Conservation (phyloP, 1,140 invertebrate genomes). For the Diorhabda sublineata region DNA sequence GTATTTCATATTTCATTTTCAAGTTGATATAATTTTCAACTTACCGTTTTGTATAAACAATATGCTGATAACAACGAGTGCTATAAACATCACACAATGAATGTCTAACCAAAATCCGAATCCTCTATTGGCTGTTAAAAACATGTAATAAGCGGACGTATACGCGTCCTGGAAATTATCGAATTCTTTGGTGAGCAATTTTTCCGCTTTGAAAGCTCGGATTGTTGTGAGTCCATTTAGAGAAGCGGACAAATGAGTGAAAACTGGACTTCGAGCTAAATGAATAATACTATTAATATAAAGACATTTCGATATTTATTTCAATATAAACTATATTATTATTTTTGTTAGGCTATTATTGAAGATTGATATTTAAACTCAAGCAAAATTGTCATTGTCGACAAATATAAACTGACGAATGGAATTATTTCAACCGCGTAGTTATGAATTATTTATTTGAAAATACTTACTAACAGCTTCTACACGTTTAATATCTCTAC, state of each 20-base stretch:
- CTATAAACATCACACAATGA: conserved; percentile 65
- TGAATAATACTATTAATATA: conserved; percentile 12
- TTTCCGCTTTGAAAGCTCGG: conserved; percentile 63
- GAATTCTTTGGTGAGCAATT: conserved; percentile 67
- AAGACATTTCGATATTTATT: conserved; percentile 4
- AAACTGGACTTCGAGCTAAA: conserved; percentile 71
- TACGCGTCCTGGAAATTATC: conserved; percentile 57
- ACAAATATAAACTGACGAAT: not conserved
- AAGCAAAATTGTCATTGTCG: not conserved
- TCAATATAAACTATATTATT: conserved; percentile 1
- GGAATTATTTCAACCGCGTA: not conserved
- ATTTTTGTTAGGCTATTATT: not conserved
- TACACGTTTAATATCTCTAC: conserved; percentile 76
- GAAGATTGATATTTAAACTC: not conserved
- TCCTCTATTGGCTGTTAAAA: conserved; percentile 58
- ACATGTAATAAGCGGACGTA: conserved; percentile 63
- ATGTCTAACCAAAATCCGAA: conserved; percentile 59
- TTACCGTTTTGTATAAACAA: conserved; percentile 47
- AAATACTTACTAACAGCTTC: conserved; percentile 70
- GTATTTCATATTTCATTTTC: conserved; percentile 7
- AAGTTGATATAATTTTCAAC: conserved; percentile 9
- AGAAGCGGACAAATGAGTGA: conserved; percentile 75
- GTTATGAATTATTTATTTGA: not conserved
- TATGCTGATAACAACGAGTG: conserved; percentile 55
- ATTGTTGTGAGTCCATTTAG: conserved; percentile 78